Conservation (phyloP, 2,797 vertebrate species). For the Falco rusticolus region DNA sequence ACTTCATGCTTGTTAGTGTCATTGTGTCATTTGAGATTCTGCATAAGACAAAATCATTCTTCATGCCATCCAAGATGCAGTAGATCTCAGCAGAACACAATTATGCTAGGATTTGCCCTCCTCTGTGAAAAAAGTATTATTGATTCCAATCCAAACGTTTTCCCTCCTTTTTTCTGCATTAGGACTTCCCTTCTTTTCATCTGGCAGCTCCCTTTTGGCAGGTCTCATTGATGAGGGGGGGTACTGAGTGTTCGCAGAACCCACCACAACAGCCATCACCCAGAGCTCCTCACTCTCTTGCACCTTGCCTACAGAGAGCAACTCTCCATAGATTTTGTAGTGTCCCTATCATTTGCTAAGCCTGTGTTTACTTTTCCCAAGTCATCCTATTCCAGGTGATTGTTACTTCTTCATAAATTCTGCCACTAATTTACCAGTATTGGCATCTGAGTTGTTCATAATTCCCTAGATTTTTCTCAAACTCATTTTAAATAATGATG, state of each 20-base stretch:
- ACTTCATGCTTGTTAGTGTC: not conserved
- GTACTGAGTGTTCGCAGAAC: not conserved
- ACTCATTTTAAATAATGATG: not conserved
- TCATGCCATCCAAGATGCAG: not conserved
- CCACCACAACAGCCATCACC: not conserved
- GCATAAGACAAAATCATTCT: not conserved
- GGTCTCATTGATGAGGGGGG: not conserved
- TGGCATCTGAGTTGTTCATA: not conserved
- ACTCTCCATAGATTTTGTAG: not conserved
- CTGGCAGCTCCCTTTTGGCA: not conserved
- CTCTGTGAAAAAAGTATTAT: not conserved
- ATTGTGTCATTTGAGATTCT: not conserved
- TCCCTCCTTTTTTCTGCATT: not conserved
- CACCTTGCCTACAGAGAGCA: not conserved
- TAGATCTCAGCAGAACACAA: not conserved
- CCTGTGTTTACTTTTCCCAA: not conserved
- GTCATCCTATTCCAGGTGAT: not conserved
- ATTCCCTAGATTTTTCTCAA: not conserved
- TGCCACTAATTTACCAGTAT: not conserved
- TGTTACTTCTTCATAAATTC: not conserved
- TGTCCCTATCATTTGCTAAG: not conserved
- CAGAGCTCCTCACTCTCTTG: accelerated
- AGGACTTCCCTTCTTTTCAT: not conserved
- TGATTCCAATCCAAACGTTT: not conserved
- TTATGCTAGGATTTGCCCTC: not conserved